Conservation (phyloP, 1,140 invertebrate genomes). For the Drosophila miranda region DNA sequence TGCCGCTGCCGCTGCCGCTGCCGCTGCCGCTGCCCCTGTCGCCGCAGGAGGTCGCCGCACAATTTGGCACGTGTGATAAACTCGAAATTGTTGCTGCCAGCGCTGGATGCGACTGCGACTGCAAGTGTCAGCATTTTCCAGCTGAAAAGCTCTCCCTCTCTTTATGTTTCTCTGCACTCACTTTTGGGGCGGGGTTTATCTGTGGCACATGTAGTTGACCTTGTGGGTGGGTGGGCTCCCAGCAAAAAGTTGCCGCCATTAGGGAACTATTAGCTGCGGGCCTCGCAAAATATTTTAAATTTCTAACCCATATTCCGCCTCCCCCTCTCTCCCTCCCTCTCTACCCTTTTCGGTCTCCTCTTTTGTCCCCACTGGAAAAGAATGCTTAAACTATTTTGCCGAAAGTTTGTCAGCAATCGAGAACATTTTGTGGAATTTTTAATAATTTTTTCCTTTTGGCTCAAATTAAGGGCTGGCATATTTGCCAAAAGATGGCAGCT, state of each 20-base stretch:
- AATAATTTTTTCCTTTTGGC: neutral
- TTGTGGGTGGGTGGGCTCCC: conserved; percentile 33
- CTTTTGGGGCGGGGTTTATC: conserved; percentile 42
- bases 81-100: conserved; percentile 70
- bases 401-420: conserved; percentile 18
- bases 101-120: conserved; percentile 45
- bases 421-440: conserved; percentile 8
- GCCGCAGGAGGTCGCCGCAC: conserved; percentile 67
- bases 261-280: conserved; percentile 68
- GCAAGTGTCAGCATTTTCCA: conserved; percentile 49
- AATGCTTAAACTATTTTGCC: conserved; percentile 28
- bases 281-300: conserved; percentile 45
- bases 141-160: conserved; percentile 2
- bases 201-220: conserved; percentile 71
- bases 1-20: conserved; percentile 43
- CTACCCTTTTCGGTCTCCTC: neutral
- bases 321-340: neutral
- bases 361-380: neutral
- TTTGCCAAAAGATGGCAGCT: neutral
- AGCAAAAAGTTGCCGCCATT: conserved; percentile 55
- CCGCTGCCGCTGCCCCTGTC: conserved; percentile 22
- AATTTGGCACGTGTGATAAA: conserved; percentile 80
- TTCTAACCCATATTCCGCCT: conserved; percentile 8
- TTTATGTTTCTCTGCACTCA: conserved; percentile 34
- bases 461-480: conserved; percentile 4